These are phyloP conservation scores for Limnephilus marmoratus DNA, from an alignment of 2,888 invertebrate species.

Conservation along the genomic window DNA sequence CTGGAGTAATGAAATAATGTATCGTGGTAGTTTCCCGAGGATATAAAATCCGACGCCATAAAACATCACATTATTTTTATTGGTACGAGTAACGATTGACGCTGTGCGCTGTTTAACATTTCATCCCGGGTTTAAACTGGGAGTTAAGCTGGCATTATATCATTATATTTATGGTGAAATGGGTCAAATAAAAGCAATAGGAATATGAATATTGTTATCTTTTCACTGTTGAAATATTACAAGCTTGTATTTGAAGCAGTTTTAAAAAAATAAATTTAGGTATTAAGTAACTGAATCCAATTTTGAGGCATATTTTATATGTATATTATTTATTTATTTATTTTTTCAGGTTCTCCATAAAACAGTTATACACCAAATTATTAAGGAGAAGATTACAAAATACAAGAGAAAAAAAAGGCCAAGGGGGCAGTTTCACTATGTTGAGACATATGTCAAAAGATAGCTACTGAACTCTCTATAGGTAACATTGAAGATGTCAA, in stretches of 20 bases:
- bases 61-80: neutral
- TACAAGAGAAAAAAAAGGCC: too few species aligned
- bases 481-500: too few species aligned
- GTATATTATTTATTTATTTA: too few species aligned
- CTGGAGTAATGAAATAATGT: constrained; percentile 11
- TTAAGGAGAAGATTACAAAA: too few species aligned
- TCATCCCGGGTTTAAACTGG: neutral
- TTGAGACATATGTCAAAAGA: too few species aligned
- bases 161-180: neutral
- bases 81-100: neutral
- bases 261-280: neutral
- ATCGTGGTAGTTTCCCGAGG: neutral
- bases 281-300: neutral
- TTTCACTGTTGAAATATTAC: neutral
- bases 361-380: too few species aligned
- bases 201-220: neutral
- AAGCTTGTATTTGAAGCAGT: neutral
- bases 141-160: neutral
- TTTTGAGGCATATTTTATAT: too few species aligned
- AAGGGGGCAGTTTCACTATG: too few species aligned
- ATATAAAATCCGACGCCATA: neutral
- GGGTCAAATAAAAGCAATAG: neutral
- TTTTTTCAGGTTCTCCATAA: too few species aligned
- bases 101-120: neutral
- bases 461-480: too few species aligned